Evolutionary conservation across 2,797 vertebrate species (phyloP), one percentile per base, ranked within the genome.

Genomic region (Brotula barbata): DNA sequence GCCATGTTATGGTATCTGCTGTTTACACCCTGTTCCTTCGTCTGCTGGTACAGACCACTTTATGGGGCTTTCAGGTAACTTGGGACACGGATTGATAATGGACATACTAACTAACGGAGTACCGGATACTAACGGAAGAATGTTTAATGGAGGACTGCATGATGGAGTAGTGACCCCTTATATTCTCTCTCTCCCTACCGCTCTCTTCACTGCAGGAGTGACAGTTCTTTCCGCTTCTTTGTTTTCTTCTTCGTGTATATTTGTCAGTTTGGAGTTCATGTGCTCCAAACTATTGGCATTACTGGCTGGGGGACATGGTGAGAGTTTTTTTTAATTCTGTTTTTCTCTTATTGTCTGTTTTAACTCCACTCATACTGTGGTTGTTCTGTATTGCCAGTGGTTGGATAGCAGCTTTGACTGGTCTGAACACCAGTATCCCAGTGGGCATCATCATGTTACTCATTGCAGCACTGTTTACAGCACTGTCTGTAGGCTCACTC

Each of bases 161-260:
- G n/a, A n/a, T 25, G 25, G 4, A 7, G 7, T 28, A 28, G 7
- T 7, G 3, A 28, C 3, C 25, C 25, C 37, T 7, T 7, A 39
- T n/a, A 3, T 5, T 39, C 37, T 39, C 37, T 39, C 15, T 14
- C 12, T 56, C 10, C 45, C 46, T 55, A 62, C 8, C 8, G n/a
- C 23, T 28, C 39, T 44, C 52, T 54, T 44, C n/a, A n/a, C 63
- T 44, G 1, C 84, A 97, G 95, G 93, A 96, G 95, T 73, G 96
- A 97, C 90, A 96, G 96, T 82, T 97, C 94, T 23, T 96, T 96
- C 90, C 92, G 95, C 80, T 98, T 97, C 92, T 98, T 98, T 78
- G 94, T 96, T 58, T 98, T 98, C 92, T 99, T 99, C 92, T 99
- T 99, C 73, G 83, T 98, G 73, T 99, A 98, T 85, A 98, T 99